Percentiles rank a stretch among this genome's conserved stretches.
These are phyloP conservation scores for Disparrhopalites patrizii DNA, from an alignment of 2,888 invertebrate species.

Conservation along the genomic window DNA sequence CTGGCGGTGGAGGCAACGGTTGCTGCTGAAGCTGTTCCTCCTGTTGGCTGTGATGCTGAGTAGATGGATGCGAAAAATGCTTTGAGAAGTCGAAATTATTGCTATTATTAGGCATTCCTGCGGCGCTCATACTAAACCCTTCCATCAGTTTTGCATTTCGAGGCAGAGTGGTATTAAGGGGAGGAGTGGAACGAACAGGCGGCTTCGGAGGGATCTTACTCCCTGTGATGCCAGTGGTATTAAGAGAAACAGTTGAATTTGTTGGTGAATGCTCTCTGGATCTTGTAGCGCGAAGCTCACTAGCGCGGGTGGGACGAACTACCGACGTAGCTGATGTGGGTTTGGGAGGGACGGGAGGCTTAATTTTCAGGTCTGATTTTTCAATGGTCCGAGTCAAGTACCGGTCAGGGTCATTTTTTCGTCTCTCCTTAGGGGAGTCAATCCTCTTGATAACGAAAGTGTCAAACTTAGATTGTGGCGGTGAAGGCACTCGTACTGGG, in stretches of 20 bases:
- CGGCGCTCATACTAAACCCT: neutral
- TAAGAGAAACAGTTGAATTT: constrained; percentile 39
- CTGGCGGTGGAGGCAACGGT: neutral
- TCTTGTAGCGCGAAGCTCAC: constrained; percentile 39
- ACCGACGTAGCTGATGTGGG: constrained; percentile 27
- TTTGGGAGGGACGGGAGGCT: constrained; percentile 42
- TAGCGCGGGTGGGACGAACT: constrained; percentile 43
- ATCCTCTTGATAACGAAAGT: constrained; percentile 14
- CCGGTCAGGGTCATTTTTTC: constrained; percentile 65
- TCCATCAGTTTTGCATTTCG: constrained; percentile 27
- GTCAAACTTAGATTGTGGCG: constrained; percentile 21
- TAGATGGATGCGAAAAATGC: neutral
- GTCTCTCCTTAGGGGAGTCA: constrained; percentile 58
- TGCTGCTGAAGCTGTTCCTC: neutral
- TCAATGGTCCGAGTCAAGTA: constrained; percentile 65
- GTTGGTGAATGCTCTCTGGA: constrained; percentile 44
- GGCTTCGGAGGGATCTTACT: constrained; percentile 47
- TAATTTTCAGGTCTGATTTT: constrained; percentile 30
- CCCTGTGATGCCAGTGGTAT: constrained; percentile 19
- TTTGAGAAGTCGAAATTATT: neutral
- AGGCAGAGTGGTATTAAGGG: constrained; percentile 24
- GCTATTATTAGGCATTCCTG: neutral
- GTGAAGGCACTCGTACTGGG: neutral
- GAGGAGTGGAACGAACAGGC: constrained; percentile 41
- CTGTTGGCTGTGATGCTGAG: neutral